These are phyloP conservation scores for Cheilosia vernalis DNA, from an alignment of 2,888 invertebrate species.

Conservation along the genomic window DNA sequence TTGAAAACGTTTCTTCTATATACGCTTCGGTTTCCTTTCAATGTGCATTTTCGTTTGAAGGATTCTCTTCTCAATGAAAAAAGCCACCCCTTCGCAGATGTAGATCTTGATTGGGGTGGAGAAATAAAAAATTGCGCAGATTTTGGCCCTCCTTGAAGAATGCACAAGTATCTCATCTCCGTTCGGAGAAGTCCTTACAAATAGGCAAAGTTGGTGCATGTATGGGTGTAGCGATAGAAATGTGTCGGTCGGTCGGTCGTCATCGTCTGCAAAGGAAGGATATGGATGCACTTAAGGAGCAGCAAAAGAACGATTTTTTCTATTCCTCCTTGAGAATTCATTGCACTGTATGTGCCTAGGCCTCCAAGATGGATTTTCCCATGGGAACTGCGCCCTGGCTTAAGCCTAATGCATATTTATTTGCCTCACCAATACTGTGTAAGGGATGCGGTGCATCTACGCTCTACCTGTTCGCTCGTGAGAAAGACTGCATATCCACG, in stretches of 20 bases:
- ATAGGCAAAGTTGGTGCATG: neutral
- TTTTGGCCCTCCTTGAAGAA: slow-evolving; percentile 49
- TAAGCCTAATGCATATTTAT: slow-evolving; percentile 62
- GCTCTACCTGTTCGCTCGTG: slow-evolving; percentile 33
- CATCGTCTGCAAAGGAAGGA: slow-evolving; percentile 68
- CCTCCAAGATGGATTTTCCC: slow-evolving; percentile 45
- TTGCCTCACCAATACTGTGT: slow-evolving; percentile 64
- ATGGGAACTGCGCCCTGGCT: slow-evolving; percentile 51
- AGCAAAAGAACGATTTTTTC: slow-evolving; percentile 65
- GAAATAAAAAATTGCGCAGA: slow-evolving; percentile 17
- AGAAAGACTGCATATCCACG: slow-evolving; percentile 19
- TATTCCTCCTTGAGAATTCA: slow-evolving; percentile 60
- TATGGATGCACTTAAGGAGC: slow-evolving; percentile 73
- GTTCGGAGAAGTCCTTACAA: slow-evolving; percentile 39
- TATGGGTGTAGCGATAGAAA: slow-evolving; percentile 21
- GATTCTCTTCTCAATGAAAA: slow-evolving; percentile 71
- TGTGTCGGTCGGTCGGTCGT: neutral
- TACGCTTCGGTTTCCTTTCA: neutral
- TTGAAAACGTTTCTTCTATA: slow-evolving; percentile 9
- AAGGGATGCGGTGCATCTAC: neutral
- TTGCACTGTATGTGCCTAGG: slow-evolving; percentile 37
- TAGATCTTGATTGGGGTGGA: neutral
- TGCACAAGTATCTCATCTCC: slow-evolving; percentile 35
- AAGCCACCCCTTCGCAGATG: neutral
- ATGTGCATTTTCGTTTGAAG: slow-evolving; percentile 8